Evolutionary conservation across 2,797 vertebrate genomes (phyloP).

Genomic region (Lophius americanus): DNA sequence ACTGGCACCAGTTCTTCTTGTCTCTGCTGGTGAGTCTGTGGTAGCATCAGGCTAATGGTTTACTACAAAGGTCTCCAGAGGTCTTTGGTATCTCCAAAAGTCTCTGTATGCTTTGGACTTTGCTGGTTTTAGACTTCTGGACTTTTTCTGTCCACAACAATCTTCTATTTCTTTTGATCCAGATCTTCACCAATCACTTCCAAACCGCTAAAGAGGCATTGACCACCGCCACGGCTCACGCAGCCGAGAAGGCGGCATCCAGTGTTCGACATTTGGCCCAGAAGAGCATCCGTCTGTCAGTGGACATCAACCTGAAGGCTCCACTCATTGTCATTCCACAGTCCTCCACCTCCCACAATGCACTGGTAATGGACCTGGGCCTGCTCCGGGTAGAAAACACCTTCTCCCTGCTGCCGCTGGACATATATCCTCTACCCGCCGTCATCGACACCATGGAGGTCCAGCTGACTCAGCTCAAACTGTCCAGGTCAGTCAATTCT

Average conservation of each 20-base stretch:
- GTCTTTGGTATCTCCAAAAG: too few relatives aligned
- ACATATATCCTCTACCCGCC: slow-evolving; percentile 84
- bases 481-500: slow-evolving; percentile 84
- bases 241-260: slow-evolving; percentile 92
- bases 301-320: slow-evolving; percentile 90
- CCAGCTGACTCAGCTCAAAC: slow-evolving; percentile 89
- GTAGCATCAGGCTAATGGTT: too few relatives aligned
- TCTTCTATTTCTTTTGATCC: not conserved
- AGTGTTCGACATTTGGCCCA: slow-evolving; percentile 91
- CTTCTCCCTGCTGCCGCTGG: slow-evolving; percentile 67
- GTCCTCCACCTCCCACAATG: slow-evolving; percentile 87
- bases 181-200: slow-evolving; percentile 75
- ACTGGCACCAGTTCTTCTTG: slow-evolving; percentile 93
- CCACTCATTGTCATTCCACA: slow-evolving; percentile 93
- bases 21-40: slow-evolving; percentile 89
- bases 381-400: slow-evolving; percentile 88
- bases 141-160: not conserved
- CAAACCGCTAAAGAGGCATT: slow-evolving; percentile 88
- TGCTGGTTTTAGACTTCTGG: not conserved
- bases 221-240: slow-evolving; percentile 89
- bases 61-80: too few relatives aligned
- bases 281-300: slow-evolving; percentile 89
- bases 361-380: slow-evolving; percentile 91
- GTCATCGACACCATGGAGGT: slow-evolving; percentile 90
- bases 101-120: not conserved